These are phyloP conservation scores for Macrophya alboannulata DNA, from an alignment of 2,888 invertebrate species.

Conservation along the genomic window DNA sequence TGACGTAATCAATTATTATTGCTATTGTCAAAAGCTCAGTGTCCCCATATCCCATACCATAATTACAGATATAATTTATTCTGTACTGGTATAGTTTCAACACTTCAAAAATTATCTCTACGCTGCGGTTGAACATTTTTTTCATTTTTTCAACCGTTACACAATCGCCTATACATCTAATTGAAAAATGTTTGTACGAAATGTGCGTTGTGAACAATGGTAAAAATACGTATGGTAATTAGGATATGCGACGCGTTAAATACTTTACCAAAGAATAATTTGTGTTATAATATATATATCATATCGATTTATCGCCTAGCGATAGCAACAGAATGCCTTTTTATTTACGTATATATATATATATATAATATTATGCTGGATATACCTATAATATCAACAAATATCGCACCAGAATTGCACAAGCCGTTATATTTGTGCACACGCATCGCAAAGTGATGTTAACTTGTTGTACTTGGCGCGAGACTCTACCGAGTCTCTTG, in stretches of 20 bases:
- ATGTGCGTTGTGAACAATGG: constrained; percentile 41
- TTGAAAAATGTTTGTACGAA: constrained; percentile 42
- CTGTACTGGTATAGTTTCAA: too few species aligned
- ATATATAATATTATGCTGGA: not conserved
- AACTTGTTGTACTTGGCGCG: too few species aligned
- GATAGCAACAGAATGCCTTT: not conserved
- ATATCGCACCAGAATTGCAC: not conserved
- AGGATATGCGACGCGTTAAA: constrained; percentile 30
- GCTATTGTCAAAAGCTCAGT: constrained; percentile 4
- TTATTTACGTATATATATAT: not conserved
- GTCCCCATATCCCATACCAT: not conserved
- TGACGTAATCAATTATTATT: constrained; percentile 20
- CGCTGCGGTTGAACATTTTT: not conserved
- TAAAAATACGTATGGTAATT: constrained; percentile 23
- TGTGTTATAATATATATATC: not conserved
- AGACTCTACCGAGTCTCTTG: too few species aligned
- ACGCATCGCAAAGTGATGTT: not conserved
- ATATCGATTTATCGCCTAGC: not conserved
- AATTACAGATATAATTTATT: not conserved
- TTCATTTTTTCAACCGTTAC: not conserved
- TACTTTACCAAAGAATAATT: not conserved
- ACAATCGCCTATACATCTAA: not conserved
- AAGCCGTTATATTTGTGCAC: not conserved
- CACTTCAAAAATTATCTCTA: not conserved
- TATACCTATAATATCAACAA: not conserved